phyloP scores from a whole-genome alignment of 2,888 invertebrate genomes.

The Athripsodes cinereus region DNA sequence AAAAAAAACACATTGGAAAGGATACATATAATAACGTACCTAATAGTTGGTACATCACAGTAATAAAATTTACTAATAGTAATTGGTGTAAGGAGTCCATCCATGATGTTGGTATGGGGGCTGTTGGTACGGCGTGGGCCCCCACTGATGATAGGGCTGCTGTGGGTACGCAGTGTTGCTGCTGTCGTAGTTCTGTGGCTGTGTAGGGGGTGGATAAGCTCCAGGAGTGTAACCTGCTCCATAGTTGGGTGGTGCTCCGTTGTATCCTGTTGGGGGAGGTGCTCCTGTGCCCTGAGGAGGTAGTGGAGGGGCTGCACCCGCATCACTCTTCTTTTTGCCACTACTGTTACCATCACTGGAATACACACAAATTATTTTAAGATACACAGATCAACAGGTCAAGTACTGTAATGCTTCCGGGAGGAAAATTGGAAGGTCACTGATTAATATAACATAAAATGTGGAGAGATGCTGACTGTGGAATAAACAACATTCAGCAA shows the following conservation, averaged over 20 bases:
- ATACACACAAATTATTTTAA: too few relatives aligned
- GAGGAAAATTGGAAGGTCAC: too few relatives aligned
- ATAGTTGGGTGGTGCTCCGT: slow-evolving; percentile 27
- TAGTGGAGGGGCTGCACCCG: slow-evolving; percentile 21
- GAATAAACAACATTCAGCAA: too few relatives aligned
- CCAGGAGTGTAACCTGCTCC: slow-evolving; percentile 35
- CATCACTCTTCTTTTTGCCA: slow-evolving; percentile 38
- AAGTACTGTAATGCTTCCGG: too few relatives aligned
- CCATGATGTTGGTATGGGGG: slow-evolving; percentile 45
- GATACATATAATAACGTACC: too few relatives aligned
- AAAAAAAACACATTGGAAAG: too few relatives aligned
- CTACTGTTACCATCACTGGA: slow-evolving; percentile 3
- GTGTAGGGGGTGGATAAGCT: slow-evolving; percentile 32
- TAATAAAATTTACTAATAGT: slow-evolving; percentile 34
- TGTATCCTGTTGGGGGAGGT: slow-evolving; percentile 5
- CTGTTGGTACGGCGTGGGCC: slow-evolving; percentile 37
- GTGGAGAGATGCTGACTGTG: too few relatives aligned
- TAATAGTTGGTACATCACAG: too few relatives aligned
- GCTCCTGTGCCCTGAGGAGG: slow-evolving; percentile 14
- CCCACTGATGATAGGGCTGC: slow-evolving; percentile 37
- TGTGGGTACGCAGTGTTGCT: slow-evolving; percentile 45
- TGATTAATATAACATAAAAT: too few relatives aligned
- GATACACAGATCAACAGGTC: too few relatives aligned
- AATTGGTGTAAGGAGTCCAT: slow-evolving; percentile 48
- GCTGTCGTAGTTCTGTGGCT: slow-evolving; percentile 32